A percentile compares a stretch with the other conserved stretches of the same genome.
Conservation (phyloP, 2,797 vertebrate species). For the Gouania willdenowi region DNA sequence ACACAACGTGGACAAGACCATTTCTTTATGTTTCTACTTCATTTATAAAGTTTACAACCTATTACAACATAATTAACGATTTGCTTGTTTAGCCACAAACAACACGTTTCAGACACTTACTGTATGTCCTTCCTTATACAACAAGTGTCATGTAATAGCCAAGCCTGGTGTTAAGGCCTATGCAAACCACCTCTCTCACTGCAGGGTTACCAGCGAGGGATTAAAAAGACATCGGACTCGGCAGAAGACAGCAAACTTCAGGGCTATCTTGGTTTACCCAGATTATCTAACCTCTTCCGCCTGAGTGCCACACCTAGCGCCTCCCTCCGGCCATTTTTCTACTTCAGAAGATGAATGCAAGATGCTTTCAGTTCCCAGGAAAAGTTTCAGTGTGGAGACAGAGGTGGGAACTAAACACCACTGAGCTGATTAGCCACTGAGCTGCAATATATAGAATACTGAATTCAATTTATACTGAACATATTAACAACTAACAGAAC, state of each 20-base stretch:
- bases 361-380: constrained; percentile 39
- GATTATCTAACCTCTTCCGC: constrained; percentile 46
- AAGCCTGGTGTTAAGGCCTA: constrained; percentile 20
- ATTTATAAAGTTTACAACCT: no score
- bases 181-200: constrained; percentile 34
- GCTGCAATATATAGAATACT: no score
- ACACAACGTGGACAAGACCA: no score
- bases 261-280: constrained; percentile 43
- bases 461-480: no score
- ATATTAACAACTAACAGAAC: no score
- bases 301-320: constrained; percentile 44
- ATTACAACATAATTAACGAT: no score
- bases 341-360: constrained; percentile 19
- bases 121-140: constrained; percentile 29
- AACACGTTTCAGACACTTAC: no score
- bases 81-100: no score
- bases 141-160: constrained; percentile 26
- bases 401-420: constrained; percentile 41
- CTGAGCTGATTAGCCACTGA: constrained; percentile 36
- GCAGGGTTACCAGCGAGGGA: constrained; percentile 25
- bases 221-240: constrained; percentile 35
- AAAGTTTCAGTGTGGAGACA: constrained; percentile 33
- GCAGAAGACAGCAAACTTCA: constrained; percentile 46
- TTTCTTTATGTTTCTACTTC: no score
- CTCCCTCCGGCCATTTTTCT: constrained; percentile 41